A percentile compares a stretch with the other conserved stretches of the same genome.
These are phyloP conservation scores for Agapostemon virescens DNA, from an alignment of 2,888 invertebrate species.

Conservation along the genomic window DNA sequence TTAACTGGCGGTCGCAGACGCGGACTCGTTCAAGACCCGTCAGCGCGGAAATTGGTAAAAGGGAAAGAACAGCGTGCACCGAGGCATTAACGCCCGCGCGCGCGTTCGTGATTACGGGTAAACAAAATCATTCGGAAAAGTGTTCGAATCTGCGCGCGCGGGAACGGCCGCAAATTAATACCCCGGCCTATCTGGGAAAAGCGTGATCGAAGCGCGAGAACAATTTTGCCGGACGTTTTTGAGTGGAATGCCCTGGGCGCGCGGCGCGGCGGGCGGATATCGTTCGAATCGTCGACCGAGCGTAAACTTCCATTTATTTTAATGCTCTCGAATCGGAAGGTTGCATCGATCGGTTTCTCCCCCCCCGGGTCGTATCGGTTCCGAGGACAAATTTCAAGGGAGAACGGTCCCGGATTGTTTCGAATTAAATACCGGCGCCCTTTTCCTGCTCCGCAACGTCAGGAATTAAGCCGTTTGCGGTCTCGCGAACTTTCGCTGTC, in stretches of 20 bases:
- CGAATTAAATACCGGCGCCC: slow-evolving; percentile 10
- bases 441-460: neutral
- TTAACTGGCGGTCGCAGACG: neutral
- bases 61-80: neutral
- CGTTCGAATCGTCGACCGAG: slow-evolving; percentile 8
- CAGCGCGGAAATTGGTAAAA: neutral
- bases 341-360: slow-evolving; percentile 6
- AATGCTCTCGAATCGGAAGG: slow-evolving; percentile 32
- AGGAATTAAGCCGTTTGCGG: slow-evolving; percentile 1
- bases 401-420: slow-evolving; percentile 4
- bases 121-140: neutral
- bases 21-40: neutral
- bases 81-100: neutral
- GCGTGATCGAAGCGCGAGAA: neutral
- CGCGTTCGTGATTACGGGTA: neutral
- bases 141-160: neutral
- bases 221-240: neutral
- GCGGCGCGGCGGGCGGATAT: neutral
- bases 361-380: neutral
- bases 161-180: neutral
- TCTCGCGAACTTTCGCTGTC: neutral
- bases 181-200: neutral
- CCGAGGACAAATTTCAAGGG: neutral
- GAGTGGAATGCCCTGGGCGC: neutral
- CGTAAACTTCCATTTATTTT: slow-evolving; percentile 22